Conservation (phyloP, 2,797 vertebrate species). For the Fistularia commersonii region DNA sequence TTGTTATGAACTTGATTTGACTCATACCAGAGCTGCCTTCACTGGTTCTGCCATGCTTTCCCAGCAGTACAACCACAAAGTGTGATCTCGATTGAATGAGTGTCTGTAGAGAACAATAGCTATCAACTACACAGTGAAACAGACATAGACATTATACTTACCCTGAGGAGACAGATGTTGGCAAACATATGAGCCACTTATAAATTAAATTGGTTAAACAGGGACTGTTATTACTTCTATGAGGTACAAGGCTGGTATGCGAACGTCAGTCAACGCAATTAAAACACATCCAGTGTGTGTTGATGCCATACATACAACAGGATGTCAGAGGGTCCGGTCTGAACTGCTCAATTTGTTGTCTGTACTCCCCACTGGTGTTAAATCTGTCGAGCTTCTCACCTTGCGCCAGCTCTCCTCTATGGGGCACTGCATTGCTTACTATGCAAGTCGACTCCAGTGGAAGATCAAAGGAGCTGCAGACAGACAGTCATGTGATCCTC, state of each 20-base stretch:
- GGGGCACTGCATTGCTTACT: conserved; percentile 44
- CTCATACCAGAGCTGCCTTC: too few species aligned
- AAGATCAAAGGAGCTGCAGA: conserved; percentile 64
- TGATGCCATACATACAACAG: conserved; percentile 6
- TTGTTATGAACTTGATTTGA: too few species aligned
- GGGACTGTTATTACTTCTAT: conserved; percentile 45
- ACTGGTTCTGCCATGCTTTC: too few species aligned
- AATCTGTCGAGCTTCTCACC: conserved; percentile 20
- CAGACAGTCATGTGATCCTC: conserved; percentile 69
- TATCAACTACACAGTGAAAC: too few species aligned
- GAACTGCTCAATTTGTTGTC: conserved; percentile 1
- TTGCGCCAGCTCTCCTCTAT: conserved; percentile 17
- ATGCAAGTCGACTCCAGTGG: conserved; percentile 55
- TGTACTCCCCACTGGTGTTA: conserved; percentile 20
- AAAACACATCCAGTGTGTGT: neutral
- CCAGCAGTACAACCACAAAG: too few species aligned
- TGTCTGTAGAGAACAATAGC: too few species aligned
- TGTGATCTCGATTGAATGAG: too few species aligned
- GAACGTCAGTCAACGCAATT: neutral
- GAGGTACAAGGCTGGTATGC: neutral
- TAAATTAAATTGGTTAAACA: conserved; percentile 34
- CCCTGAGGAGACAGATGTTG: conserved; percentile 1
- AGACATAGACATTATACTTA: too few species aligned
- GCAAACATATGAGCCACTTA: conserved; percentile 5
- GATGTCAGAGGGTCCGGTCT: neutral